Evolutionary conservation across 2,113 vertebrate species (phyloP).

Genomic region (Hippoglossus stenolepis): DNA sequence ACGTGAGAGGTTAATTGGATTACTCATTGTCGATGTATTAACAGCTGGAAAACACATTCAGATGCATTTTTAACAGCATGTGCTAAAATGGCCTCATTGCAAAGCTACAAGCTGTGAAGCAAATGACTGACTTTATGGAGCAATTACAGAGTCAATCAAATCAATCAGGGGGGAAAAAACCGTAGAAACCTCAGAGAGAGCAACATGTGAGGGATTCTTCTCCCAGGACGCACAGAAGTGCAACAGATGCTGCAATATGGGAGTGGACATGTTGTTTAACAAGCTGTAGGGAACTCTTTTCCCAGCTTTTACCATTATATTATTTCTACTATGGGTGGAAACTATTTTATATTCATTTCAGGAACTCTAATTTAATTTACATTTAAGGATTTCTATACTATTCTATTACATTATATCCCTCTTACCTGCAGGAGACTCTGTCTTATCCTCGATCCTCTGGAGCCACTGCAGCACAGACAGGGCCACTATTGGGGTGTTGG

Average conservation of each 20-base stretch:
- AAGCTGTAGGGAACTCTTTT: too few species aligned
- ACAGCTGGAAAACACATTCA: conserved; percentile 7
- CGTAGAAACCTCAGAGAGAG: too few species aligned
- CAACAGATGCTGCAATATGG: too few species aligned
- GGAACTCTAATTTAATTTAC: too few species aligned
- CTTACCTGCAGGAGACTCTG: conserved; percentile 87
- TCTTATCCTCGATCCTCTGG: conserved; percentile 81
- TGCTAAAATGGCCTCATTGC: not conserved
- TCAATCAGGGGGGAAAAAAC: too few species aligned
- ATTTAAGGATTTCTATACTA: too few species aligned
- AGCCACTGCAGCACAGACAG: conserved; percentile 87
- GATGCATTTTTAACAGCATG: conserved; percentile 15
- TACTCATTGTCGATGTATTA: not conserved
- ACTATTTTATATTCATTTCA: too few species aligned
- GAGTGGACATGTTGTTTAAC: too few species aligned
- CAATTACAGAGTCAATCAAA: not conserved
- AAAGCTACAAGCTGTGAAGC: not conserved
- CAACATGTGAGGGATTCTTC: too few species aligned
- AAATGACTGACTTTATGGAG: not conserved
- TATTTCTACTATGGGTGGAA: too few species aligned
- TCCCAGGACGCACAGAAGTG: too few species aligned
- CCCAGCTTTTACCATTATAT: too few species aligned
- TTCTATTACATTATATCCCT: conserved; percentile 3
- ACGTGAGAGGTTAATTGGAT: conserved; percentile 1
- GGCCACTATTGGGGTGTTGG: conserved; percentile 79